Evolutionary conservation across 2,797 vertebrate species (phyloP).

Genomic region (Chromobotia macracanthus): DNA sequence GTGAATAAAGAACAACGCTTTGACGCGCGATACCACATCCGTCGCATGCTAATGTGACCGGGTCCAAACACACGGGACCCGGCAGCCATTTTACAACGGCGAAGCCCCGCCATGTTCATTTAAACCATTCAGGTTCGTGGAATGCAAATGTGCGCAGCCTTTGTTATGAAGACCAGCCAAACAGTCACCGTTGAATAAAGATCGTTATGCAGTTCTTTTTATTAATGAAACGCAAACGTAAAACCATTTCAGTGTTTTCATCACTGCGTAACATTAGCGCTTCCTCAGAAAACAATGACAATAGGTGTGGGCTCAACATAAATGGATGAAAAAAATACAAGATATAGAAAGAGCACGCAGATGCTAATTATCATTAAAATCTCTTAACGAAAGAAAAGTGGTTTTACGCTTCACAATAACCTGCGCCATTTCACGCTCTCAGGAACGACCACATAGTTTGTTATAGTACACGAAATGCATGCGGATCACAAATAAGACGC

Average conservation of each 20-base stretch:
- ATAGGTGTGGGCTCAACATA: too few species aligned
- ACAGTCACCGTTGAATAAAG: not conserved
- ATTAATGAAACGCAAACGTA: not conserved
- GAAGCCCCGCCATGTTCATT: too few species aligned
- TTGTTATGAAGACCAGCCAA: not conserved
- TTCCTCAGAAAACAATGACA: not conserved
- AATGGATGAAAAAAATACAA: not conserved
- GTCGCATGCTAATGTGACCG: too few species aligned
- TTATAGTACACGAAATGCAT: too few species aligned
- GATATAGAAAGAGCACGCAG: too few species aligned
- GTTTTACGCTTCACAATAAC: not conserved
- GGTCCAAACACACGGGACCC: not conserved
- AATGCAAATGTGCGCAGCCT: not conserved
- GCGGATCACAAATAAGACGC: not conserved
- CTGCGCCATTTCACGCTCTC: conserved; percentile 12
- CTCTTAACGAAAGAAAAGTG: rapidly evolving
- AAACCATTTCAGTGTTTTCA: not conserved
- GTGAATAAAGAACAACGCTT: too few species aligned
- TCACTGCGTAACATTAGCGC: not conserved
- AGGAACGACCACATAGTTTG: too few species aligned
- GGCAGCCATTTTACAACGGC: conserved; percentile 31
- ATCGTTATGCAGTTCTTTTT: rapidly evolving
- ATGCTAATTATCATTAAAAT: not conserved
- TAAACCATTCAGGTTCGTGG: too few species aligned
- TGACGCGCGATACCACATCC: too few species aligned